phyloP scores from a whole-genome alignment of 1,140 invertebrate genomes.

The Drosophila ohnishii region DNA sequence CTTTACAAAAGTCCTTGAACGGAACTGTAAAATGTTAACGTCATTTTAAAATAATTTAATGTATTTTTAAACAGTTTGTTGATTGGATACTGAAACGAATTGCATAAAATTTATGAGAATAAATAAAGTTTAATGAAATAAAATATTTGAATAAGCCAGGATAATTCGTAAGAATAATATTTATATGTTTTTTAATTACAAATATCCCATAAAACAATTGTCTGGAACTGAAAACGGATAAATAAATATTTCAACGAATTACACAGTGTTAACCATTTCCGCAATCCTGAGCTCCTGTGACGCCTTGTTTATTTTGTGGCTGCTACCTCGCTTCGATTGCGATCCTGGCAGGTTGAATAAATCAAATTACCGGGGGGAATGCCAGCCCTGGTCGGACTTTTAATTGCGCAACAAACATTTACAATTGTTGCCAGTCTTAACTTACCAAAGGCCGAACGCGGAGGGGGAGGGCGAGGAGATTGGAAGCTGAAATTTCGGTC shows the following conservation, averaged over 20 bases:
- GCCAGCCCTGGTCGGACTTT: constrained; percentile 60
- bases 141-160: too few species aligned
- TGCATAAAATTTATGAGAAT: too few species aligned
- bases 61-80: background rate
- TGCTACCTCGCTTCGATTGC: constrained; percentile 35
- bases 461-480: background rate
- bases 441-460: constrained; percentile 46
- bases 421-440: constrained; percentile 78
- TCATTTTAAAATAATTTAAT: constrained; percentile 3
- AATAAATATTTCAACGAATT: constrained; percentile 17
- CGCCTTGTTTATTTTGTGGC: constrained; percentile 34
- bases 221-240: background rate
- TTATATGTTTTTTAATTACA: background rate
- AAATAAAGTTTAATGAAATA: too few species aligned
- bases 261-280: constrained; percentile 23
- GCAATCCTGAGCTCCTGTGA: constrained; percentile 6
- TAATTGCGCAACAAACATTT: constrained; percentile 80
- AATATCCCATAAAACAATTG: background rate
- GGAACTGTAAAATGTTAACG: background rate
- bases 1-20: constrained; percentile 1
- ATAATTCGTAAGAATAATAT: too few species aligned
- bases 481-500: constrained; percentile 42
- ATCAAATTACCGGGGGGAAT: constrained; percentile 71
- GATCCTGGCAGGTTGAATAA: constrained; percentile 55
- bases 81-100: background rate